Evolutionary conservation across 2,113 vertebrate genomes (phyloP).

Genomic region (Chlorodrepanis virens): DNA sequence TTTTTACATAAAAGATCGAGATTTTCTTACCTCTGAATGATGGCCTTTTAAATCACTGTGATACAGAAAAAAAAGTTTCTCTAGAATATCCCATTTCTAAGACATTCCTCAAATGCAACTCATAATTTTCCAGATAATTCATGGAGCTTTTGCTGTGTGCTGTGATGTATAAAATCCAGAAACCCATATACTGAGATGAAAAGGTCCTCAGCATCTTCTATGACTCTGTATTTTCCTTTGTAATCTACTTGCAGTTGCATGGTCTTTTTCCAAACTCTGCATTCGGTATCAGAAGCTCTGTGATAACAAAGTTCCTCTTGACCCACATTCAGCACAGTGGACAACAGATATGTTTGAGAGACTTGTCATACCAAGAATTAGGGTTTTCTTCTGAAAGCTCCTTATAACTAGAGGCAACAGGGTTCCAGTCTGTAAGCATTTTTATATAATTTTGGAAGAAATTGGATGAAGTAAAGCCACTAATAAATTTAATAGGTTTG

Average conservation of each 20-base stretch:
- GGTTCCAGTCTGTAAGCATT: background rate
- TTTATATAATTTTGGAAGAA: background rate
- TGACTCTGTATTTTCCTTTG: background rate
- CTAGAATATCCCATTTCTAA: background rate
- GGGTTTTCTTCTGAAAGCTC: background rate
- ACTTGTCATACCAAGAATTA: background rate
- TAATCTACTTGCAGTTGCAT: background rate
- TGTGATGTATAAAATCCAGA: background rate
- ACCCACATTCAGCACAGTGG: background rate
- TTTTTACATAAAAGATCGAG: background rate
- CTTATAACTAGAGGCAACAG: background rate
- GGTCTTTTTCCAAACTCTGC: background rate
- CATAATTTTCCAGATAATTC: background rate
- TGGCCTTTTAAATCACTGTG: background rate
- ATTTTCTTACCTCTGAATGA: background rate
- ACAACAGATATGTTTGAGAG: background rate
- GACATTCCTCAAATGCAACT: background rate
- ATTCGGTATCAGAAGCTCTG: background rate
- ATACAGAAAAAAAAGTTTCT: background rate
- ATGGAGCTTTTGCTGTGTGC: rapidly evolving
- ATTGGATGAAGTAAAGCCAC: background rate
- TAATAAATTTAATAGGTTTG: background rate
- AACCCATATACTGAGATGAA: background rate
- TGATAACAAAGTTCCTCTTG: rapidly evolving
- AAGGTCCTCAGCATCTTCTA: background rate